Evolutionary conservation across 2,888 invertebrate genomes (phyloP).

Genomic region (Xylota sylvarum): DNA sequence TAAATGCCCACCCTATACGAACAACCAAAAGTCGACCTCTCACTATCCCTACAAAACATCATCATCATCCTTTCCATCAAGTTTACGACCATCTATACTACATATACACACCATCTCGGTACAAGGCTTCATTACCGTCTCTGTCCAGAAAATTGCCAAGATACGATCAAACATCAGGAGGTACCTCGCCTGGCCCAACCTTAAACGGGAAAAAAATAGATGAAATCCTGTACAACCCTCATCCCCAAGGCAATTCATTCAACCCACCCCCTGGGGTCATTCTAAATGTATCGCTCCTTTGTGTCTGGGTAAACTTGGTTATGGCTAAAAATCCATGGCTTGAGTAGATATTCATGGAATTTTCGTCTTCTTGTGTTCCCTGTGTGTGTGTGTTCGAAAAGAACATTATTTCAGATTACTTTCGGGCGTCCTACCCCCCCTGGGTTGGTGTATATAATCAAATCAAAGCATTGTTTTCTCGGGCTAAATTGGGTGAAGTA

Average conservation of each 20-base stretch:
- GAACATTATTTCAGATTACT: constrained; percentile 70
- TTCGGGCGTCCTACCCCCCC: constrained; percentile 35
- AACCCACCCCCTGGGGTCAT: constrained; percentile 54
- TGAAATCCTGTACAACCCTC: neutral
- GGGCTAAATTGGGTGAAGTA: constrained; percentile 62
- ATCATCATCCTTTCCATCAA: constrained; percentile 57
- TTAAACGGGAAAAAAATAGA: constrained; percentile 19
- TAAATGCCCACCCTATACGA: constrained; percentile 7
- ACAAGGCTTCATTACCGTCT: constrained; percentile 55
- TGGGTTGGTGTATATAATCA: constrained; percentile 53
- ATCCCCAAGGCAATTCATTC: constrained; percentile 1
- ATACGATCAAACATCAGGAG: constrained; percentile 61
- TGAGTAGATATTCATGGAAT: constrained; percentile 68
- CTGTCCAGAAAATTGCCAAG: constrained; percentile 64
- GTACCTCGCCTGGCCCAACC: neutral
- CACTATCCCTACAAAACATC: neutral
- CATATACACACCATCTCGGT: neutral
- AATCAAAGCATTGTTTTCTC: constrained; percentile 71
- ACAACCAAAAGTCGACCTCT: neutral
- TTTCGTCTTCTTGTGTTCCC: constrained; percentile 51
- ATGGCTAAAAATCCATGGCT: constrained; percentile 37
- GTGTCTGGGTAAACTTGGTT: constrained; percentile 47
- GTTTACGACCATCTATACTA: constrained; percentile 31
- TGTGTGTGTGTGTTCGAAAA: constrained; percentile 4
- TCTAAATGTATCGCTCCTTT: constrained; percentile 61